Base-by-base conservation (phyloP, 1,140 invertebrate species). In the Capitella teleta region DNA sequence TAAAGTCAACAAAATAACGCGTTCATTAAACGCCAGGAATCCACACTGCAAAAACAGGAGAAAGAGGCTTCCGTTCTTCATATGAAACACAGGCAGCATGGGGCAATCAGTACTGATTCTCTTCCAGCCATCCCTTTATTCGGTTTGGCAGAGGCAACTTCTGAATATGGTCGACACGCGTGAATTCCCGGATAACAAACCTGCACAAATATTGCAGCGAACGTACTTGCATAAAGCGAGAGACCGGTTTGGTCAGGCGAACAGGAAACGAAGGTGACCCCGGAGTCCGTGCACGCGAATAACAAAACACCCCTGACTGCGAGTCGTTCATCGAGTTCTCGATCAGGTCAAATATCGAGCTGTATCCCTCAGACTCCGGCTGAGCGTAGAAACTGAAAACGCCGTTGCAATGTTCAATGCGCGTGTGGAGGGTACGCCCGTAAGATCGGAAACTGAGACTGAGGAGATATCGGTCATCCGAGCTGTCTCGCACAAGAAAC, bases 401-500 rank as follows among this genome's bases (percentile, higher is more conserved):
- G 28, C 80, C 80, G 58, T 76, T 77, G 52, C 74, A 78, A 54
- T 82, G 79, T 65, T 83, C 82, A 58, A 84, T 82, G 38, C 79
- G 67, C 21, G 80, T 76, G 58, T 87, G 84, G 18, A 85, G 70
- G 3, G 83, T 82, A 57, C 79, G 78, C 14, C 82, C 83, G 55
- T 80, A 78, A 45, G 83, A 85, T 52, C 82, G 76, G 68, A 86
- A 86, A 64, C 82, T 85, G 16, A 87, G 67, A 24, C 76, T 78
- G 37, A 86, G 74, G 34, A 84, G 70, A 61, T 82, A 80, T 58
- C 77, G 76, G 56, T 82, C 78, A 50, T 83, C 82, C 1, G 80
- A 81, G 10, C 83, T 85, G 64, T 86, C 83, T 18, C 83, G 74
- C 5, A 87, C 82, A 36, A 87, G 69, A 69, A 87, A 87, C 49